These are phyloP conservation scores for Lagodon rhomboides DNA, from an alignment of 2,797 vertebrate species.

Conservation along the genomic window DNA sequence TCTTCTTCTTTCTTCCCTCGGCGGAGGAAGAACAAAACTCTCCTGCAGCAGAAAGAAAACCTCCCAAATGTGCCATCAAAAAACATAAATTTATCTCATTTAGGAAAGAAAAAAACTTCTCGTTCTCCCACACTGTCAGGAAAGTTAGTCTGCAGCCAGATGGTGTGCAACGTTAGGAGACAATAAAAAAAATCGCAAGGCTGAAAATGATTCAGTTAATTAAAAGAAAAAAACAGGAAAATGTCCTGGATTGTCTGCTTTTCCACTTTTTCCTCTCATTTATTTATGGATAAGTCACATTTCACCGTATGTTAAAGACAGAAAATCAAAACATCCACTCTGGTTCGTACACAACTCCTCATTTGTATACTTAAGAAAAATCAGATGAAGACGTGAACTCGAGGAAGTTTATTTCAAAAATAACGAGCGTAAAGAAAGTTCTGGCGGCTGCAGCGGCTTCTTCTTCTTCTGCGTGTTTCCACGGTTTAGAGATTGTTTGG, in stretches of 20 bases:
- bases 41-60: constrained; percentile 29
- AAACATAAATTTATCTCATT: constrained; percentile 48
- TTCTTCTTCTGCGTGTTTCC: neutral
- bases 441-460: neutral
- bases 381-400: neutral
- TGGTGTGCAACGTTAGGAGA: constrained; percentile 40
- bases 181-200: constrained; percentile 22
- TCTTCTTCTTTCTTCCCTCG: constrained; percentile 50
- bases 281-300: constrained; percentile 18
- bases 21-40: constrained; percentile 59
- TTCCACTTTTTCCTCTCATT: neutral
- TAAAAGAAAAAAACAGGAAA: neutral
- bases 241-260: constrained; percentile 3
- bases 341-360: fast-evolving
- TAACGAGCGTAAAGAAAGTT: neutral
- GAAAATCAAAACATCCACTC: neutral
- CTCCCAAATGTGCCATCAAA: constrained; percentile 48
- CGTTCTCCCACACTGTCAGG: constrained; percentile 41
- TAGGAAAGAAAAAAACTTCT: constrained; percentile 22
- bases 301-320: neutral
- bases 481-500: neutral
- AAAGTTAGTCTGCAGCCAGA: constrained; percentile 62
- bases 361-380: constrained; percentile 4
- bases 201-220: constrained; percentile 11
- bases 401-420: neutral